Conservation (phyloP, 2,113 vertebrate genomes). For the Glaucidium brasilianum region DNA sequence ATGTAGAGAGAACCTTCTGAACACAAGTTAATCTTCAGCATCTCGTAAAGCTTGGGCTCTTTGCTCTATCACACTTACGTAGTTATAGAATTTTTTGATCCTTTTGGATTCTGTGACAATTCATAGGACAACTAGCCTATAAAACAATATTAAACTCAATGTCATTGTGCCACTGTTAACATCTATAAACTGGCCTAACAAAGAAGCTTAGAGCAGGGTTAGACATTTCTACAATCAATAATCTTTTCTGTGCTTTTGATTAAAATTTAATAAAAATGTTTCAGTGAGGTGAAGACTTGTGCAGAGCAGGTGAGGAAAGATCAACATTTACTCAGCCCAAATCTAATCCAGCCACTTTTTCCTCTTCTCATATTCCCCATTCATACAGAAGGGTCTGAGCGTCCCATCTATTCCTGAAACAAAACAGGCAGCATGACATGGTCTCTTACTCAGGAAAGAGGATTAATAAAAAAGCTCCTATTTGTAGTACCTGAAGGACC, state of each 20-base stretch:
- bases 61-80: neutral
- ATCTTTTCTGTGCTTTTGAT: slow-evolving; percentile 76
- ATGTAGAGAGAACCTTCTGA: neutral
- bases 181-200: neutral
- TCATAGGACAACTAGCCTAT: neutral
- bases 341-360: slow-evolving; percentile 61
- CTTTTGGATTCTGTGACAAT: neutral
- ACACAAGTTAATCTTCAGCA: neutral
- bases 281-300: slow-evolving; percentile 63
- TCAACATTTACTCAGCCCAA: slow-evolving; percentile 58
- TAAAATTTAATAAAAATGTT: slow-evolving; percentile 79
- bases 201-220: slow-evolving; percentile 2
- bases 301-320: slow-evolving; percentile 76
- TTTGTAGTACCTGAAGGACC: neutral
- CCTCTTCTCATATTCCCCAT: slow-evolving; percentile 68
- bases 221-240: slow-evolving; percentile 64
- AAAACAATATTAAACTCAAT: neutral
- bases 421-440: neutral
- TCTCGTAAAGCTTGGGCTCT: neutral
- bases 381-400: slow-evolving; percentile 3
- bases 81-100: neutral
- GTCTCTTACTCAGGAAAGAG: neutral
- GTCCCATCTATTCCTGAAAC: slow-evolving; percentile 30
- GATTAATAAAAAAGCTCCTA: neutral
- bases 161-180: neutral